These are phyloP conservation scores for Mastigias papua DNA, from an alignment of 30 jellyfish, hydroid and myxozoan species.

Conservation along the genomic window DNA sequence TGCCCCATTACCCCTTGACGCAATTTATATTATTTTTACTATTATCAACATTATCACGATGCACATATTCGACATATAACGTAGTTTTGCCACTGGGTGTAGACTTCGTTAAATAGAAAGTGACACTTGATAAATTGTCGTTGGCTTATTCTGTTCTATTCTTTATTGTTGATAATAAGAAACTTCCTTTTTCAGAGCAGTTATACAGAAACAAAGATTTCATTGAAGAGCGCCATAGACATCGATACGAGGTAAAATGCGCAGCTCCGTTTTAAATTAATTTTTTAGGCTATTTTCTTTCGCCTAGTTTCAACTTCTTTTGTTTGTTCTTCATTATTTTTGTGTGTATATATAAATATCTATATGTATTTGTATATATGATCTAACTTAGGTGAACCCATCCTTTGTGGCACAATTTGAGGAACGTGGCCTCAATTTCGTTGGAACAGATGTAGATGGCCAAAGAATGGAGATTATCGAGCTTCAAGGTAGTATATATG, in stretches of 20 bases:
- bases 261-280: not conserved
- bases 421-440: constrained; percentile 92
- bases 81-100: no score
- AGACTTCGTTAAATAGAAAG: no score
- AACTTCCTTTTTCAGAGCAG: constrained; percentile 54
- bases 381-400: constrained; percentile 84
- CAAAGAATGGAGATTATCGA: constrained; percentile 93
- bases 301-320: no score
- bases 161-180: not conserved
- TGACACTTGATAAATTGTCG: no score
- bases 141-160: no score
- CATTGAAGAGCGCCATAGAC: constrained; percentile 96
- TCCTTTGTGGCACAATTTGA: constrained; percentile 83
- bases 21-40: no score
- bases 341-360: no score
- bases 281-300: no score
- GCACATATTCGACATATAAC: no score
- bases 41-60: no score
- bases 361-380: constrained; percentile 19
- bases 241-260: constrained; percentile 85
- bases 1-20: no score
- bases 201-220: constrained; percentile 76
- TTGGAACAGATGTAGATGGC: constrained; percentile 94
- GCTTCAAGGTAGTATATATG: constrained; percentile 69
- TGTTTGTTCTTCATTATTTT: no score